Percentiles rank a stretch among this genome's conserved stretches.
Conservation (phyloP, 2,888 invertebrate genomes). For the Gryllus longicercus region DNA sequence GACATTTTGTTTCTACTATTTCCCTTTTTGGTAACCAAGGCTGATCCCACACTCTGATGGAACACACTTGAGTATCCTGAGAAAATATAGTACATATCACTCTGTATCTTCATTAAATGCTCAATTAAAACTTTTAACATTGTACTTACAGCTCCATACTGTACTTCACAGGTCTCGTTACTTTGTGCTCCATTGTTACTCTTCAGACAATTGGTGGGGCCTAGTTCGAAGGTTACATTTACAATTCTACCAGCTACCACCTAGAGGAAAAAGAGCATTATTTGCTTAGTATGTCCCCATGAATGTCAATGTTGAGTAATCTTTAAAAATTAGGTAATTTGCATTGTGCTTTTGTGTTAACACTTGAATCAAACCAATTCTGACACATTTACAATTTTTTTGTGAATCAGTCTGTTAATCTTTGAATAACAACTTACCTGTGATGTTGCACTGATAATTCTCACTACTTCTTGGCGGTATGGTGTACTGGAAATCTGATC, state of each 20-base stretch:
- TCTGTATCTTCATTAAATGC: no score
- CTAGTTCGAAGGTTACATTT: constrained; percentile 57
- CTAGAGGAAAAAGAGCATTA: constrained; percentile 39
- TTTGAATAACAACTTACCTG: constrained; percentile 37
- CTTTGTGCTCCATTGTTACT: constrained; percentile 26
- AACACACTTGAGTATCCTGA: constrained; percentile 11
- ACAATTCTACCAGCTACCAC: constrained; percentile 56
- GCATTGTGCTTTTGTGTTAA: no score
- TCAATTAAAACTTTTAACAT: background rate
- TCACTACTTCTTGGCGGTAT: constrained; percentile 40
- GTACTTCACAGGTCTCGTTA: constrained; percentile 37
- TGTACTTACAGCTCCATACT: constrained; percentile 28
- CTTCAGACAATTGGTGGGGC: constrained; percentile 54
- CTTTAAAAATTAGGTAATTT: no score
- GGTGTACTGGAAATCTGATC: constrained; percentile 40
- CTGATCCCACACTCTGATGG: constrained; percentile 18
- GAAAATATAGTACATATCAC: constrained; percentile 25
- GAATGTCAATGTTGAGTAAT: no score
- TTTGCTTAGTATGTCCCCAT: no score
- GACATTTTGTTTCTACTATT: constrained; percentile 19
- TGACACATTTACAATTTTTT: background rate
- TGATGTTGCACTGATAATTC: constrained; percentile 39
- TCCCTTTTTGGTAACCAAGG: background rate
- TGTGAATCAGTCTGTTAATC: background rate
- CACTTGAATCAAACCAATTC: background rate